phyloP scores from a whole-genome alignment of 2,797 vertebrate genomes.

The Decapterus maruadsi region DNA sequence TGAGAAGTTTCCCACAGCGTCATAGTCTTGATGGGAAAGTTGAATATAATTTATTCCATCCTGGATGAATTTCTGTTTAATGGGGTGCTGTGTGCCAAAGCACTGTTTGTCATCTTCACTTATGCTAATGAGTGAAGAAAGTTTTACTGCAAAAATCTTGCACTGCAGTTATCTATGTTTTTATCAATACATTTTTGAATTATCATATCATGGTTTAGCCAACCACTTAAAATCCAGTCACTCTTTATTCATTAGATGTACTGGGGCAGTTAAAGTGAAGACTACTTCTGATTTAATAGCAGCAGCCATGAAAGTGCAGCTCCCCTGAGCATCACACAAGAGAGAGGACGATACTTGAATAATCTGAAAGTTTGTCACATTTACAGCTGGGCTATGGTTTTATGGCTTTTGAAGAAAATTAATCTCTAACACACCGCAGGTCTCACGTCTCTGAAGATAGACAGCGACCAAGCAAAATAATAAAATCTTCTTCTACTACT shows the following conservation, averaged over 20 bases:
- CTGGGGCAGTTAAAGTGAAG: slow-evolving; percentile 11
- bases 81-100: not conserved
- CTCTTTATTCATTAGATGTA: slow-evolving; percentile 13
- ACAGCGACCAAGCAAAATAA: too few species aligned
- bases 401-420: not conserved
- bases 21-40: not conserved
- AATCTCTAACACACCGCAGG: not conserved
- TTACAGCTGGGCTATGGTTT: not conserved
- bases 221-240: slow-evolving; percentile 21
- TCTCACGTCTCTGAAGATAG: too few species aligned
- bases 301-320: slow-evolving; percentile 13
- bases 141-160: not conserved
- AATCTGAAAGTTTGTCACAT: slow-evolving; percentile 18
- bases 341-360: slow-evolving; percentile 21
- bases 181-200: not conserved
- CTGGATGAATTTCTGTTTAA: not conserved
- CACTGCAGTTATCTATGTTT: not conserved
- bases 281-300: slow-evolving; percentile 28
- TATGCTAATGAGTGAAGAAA: not conserved
- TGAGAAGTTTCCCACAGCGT: not conserved
- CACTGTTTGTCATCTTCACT: not conserved
- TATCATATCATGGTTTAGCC: slow-evolving; percentile 16
- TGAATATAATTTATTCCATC: not conserved
- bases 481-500: too few species aligned
- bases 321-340: slow-evolving; percentile 1